A percentile compares a stretch with the other conserved stretches of the same genome.
Evolutionary conservation across 2,113 vertebrate species (phyloP).

Genomic region (Galbula dea): DNA sequence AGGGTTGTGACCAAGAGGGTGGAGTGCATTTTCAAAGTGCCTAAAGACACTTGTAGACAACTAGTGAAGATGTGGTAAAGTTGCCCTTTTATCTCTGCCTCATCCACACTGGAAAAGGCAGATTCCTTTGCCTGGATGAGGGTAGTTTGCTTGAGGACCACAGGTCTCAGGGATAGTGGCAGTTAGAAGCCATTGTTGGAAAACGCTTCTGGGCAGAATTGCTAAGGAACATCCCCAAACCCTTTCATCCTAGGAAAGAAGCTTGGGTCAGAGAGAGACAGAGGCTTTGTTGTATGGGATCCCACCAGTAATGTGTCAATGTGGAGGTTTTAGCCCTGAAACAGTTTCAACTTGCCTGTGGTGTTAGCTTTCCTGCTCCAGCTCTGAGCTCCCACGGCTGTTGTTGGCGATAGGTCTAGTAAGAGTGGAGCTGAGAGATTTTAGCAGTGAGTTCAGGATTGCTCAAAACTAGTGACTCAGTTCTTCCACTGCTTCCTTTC

Average conservation of each 20-base stretch:
- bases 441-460: constrained; percentile 3
- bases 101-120: not conserved
- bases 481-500: not conserved
- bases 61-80: rapidly evolving
- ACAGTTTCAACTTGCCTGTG: not conserved
- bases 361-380: not conserved
- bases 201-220: not conserved
- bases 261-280: not conserved
- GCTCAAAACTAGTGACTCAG: constrained; percentile 48
- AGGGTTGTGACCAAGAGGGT: not conserved
- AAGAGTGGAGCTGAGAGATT: not conserved
- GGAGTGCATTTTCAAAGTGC: not conserved
- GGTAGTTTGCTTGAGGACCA: rapidly evolving
- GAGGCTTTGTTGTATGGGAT: not conserved
- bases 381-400: not conserved
- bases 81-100: not conserved
- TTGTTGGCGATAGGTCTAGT: not conserved
- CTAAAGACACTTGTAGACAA: not conserved
- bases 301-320: not conserved
- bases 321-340: not conserved
- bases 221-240: not conserved
- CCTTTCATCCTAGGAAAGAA: not conserved
- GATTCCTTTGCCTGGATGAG: not conserved
- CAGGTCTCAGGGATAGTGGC: not conserved
- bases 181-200: not conserved